phyloP scores from a whole-genome alignment of 2,797 vertebrate genomes.

The Neosalanx taihuensis region DNA sequence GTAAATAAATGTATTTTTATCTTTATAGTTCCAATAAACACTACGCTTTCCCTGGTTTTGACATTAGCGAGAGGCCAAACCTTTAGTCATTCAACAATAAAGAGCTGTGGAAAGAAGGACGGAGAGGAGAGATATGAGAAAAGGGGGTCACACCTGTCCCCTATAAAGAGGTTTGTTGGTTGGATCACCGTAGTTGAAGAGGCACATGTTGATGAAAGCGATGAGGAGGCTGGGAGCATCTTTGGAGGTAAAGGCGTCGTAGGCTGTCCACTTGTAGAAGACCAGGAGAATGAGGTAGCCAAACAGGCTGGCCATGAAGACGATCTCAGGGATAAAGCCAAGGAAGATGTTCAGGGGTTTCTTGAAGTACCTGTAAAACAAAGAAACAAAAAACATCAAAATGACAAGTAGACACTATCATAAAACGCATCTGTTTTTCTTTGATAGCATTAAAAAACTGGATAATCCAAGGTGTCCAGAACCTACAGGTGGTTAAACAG shows the following conservation, averaged over 20 bases:
- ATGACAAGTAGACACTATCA: neutral
- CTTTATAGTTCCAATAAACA: too few relatives aligned
- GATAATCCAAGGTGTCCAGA: neutral
- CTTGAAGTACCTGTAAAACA: conserved; percentile 87
- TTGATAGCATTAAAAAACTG: neutral
- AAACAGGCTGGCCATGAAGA: conserved; percentile 92
- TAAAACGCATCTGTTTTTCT: too few relatives aligned
- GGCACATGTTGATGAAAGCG: conserved; percentile 99
- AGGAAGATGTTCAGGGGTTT: conserved; percentile 96
- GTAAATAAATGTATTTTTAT: too few relatives aligned
- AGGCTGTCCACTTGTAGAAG: conserved; percentile 95
- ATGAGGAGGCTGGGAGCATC: conserved; percentile 94
- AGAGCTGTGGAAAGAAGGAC: neutral
- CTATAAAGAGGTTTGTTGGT: conserved; percentile 83
- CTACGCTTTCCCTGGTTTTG: too few relatives aligned
- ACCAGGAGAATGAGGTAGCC: conserved; percentile 94
- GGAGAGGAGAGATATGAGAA: conserved; percentile 15
- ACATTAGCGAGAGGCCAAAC: neutral
- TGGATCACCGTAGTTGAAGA: conserved; percentile 90
- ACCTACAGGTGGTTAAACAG: conserved; percentile 76
- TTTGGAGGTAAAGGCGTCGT: conserved; percentile 83
- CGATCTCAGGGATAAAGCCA: conserved; percentile 95
- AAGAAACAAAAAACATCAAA: neutral
- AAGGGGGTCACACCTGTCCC: conserved; percentile 83
- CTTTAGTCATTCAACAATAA: conserved; percentile 1